These are phyloP conservation scores for Synergus gifuensis DNA, from an alignment of 2,888 invertebrate genomes.

Conservation along the genomic window DNA sequence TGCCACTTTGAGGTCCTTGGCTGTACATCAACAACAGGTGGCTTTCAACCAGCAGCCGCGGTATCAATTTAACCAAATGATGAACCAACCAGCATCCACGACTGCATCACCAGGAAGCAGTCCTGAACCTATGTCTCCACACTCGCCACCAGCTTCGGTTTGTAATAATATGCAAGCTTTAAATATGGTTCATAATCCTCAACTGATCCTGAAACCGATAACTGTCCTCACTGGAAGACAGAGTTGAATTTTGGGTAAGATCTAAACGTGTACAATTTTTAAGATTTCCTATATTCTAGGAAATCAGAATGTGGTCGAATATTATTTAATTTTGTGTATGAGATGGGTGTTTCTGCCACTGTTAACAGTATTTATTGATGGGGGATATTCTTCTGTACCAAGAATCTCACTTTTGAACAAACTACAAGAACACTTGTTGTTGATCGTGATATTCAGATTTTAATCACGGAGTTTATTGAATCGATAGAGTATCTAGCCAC, in stretches of 20 bases:
- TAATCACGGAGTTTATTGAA: neutral
- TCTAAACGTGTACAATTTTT: neutral
- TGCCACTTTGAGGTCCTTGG: conserved; percentile 77
- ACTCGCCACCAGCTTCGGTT: conserved; percentile 76
- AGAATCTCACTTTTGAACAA: neutral
- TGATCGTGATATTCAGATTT: neutral
- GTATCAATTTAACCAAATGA: conserved; percentile 62
- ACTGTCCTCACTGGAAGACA: conserved; percentile 74
- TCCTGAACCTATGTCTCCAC: conserved; percentile 79
- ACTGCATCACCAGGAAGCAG: conserved; percentile 78
- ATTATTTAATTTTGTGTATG: neutral
- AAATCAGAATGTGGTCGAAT: neutral
- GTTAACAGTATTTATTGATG: neutral
- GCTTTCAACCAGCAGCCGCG: conserved; percentile 64
- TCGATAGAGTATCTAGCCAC: neutral
- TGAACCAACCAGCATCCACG: conserved; percentile 68
- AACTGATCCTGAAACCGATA: conserved; percentile 74
- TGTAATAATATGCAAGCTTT: conserved; percentile 77
- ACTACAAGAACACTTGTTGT: neutral
- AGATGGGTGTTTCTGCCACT: neutral
- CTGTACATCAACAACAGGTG: conserved; percentile 77
- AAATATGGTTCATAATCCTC: conserved; percentile 72
- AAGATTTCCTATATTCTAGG: neutral
- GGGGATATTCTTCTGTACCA: conserved; percentile 3
- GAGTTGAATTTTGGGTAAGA: conserved; percentile 64